Evolutionary conservation across 2,113 vertebrate species (phyloP).

Genomic region (Callionymus lyra): DNA sequence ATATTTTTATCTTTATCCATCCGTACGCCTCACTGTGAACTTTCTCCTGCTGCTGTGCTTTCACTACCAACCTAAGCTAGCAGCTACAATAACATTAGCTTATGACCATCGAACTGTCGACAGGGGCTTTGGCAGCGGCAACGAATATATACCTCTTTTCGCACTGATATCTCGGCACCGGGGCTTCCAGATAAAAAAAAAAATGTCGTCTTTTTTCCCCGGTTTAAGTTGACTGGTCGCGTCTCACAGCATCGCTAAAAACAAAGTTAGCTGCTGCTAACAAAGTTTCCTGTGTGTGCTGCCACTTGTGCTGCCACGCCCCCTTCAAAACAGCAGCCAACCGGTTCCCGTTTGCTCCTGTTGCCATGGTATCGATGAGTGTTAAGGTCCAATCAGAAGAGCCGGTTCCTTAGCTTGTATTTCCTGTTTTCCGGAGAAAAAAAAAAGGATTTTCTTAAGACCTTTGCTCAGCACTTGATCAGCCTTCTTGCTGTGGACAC

Average conservation of each 20-base stretch:
- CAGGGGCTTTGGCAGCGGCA: background rate
- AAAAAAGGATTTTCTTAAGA: background rate
- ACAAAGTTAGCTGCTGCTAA: conserved; percentile 42
- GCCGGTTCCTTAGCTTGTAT: background rate
- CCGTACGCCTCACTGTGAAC: no score
- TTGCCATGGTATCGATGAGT: conserved; percentile 19
- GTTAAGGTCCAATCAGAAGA: conserved; percentile 33
- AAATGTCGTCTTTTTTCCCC: no score
- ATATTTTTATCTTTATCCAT: no score
- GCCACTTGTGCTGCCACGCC: conserved; percentile 30
- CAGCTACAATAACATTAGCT: conserved; percentile 32
- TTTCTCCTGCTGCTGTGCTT: background rate
- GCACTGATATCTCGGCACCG: no score
- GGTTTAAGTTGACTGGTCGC: no score
- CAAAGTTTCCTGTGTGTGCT: conserved; percentile 42
- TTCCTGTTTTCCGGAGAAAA: conserved; percentile 27
- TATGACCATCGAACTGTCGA: conserved; percentile 6
- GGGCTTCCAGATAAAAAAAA: no score
- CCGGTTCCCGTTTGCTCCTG: background rate
- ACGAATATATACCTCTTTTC: no score
- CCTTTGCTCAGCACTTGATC: no score
- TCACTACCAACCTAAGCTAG: no score
- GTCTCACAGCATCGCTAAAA: background rate
- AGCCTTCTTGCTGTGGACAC: no score
- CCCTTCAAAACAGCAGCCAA: conserved; percentile 10